Conservation (phyloP, 2,113 vertebrate species). For the Coreoperca whiteheadi region DNA sequence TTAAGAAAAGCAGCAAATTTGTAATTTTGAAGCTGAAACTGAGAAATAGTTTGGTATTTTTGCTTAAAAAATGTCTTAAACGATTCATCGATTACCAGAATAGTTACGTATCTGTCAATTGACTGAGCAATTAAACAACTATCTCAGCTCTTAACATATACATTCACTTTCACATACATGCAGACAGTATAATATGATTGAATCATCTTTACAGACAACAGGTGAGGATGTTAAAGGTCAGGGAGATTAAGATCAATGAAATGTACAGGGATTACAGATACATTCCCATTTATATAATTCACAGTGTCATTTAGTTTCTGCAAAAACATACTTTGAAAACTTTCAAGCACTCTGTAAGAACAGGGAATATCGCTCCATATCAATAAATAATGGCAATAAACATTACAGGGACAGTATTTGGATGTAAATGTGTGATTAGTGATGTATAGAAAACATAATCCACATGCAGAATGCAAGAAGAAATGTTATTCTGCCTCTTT, state of each 20-base stretch:
- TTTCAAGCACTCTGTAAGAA: not conserved
- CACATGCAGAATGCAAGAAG: slow-evolving; percentile 1
- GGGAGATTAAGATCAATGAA: not conserved
- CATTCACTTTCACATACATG: not conserved
- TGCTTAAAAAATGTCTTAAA: slow-evolving; percentile 1
- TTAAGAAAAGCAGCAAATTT: not conserved
- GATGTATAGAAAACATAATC: slow-evolving; percentile 3
- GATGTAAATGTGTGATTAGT: not conserved
- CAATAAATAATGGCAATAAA: not conserved
- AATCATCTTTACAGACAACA: not conserved
- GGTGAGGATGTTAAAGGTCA: not conserved
- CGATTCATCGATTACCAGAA: not conserved
- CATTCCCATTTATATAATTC: not conserved
- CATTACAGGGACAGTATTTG: not conserved
- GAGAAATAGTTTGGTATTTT: not conserved
- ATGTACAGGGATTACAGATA: not conserved
- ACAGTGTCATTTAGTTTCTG: not conserved
- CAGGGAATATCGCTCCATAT: not conserved
- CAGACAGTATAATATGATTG: not conserved
- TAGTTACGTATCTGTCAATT: not conserved
- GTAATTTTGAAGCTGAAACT: not conserved
- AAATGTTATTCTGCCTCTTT: slow-evolving; percentile 5
- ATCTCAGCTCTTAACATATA: not conserved
- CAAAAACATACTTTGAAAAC: not conserved
- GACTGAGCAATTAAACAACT: not conserved